Evolutionary conservation across 1,140 invertebrate species (phyloP), one percentile per base, ranked within the genome.

Genomic region (Calliphora vicina): DNA sequence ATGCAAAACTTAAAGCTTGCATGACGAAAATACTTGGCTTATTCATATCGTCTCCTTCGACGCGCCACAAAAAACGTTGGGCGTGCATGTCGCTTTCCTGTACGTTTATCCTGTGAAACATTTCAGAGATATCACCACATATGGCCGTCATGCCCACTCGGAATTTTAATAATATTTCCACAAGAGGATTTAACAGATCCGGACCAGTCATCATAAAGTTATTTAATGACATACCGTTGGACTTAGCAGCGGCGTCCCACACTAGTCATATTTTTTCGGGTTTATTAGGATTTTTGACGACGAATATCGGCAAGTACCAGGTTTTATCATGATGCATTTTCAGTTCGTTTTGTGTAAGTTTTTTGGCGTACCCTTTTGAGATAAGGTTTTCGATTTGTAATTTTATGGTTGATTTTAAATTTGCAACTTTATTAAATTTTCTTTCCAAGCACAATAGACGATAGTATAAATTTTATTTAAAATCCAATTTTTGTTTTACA

Each of bases 201-300:
- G 26, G 50, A 6, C 45, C 45, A 29, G 13, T 61, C 25, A 80
- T 13, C 6, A 80, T 13, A 20, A 45, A 80, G 20, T 80, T 35
- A 20, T 80, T 81, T 2, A 81, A 50, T 15, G 35, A 80, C 10
- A 10, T 29, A 13, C 76, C 76, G 42, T 45, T 80, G 3, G 76
- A 45, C 20, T 45, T 80, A 2, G 76, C 76, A 8, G 76, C 76
- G n/a, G 76, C 42, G n/a, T 80, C 76, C 76, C 29, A 80, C n/a
- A 80, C 35, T 23, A 80, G 29, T 9, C 76, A 4, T 15, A 50
- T 13, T 45, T 50, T 80, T 2, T 20, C n/a, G 1, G 35, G 76
- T 25, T 80, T 80, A 35, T 45, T 80, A 6, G 76, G 42, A 23
- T 80, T 80, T 43, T 13, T 20, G 3, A 25, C 42, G 20, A 80